phyloP scores from a whole-genome alignment of 2,888 invertebrate species.

The Nemurella pictetii region DNA sequence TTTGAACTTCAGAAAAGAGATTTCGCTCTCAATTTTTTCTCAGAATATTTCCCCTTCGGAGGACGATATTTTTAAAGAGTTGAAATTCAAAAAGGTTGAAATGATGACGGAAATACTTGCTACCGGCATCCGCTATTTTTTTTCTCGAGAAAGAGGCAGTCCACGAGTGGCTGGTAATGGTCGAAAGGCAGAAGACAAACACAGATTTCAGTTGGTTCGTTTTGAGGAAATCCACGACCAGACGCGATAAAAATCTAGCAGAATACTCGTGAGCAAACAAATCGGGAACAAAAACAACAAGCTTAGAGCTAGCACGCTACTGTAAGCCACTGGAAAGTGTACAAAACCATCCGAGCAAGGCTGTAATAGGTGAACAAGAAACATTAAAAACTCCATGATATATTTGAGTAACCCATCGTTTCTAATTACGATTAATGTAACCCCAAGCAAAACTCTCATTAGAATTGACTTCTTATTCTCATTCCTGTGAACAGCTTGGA shows the following conservation, averaged over 20 bases:
- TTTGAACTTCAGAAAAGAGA: neutral
- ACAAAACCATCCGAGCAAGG: neutral
- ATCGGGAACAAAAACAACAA: neutral
- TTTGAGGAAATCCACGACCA: neutral
- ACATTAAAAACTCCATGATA: neutral
- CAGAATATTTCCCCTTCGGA: neutral
- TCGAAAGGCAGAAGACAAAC: neutral
- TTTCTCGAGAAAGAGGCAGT: neutral
- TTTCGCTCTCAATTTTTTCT: neutral
- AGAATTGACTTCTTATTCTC: neutral
- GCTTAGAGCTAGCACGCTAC: neutral
- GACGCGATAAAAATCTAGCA: neutral
- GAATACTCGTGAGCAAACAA: neutral
- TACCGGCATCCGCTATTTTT: neutral
- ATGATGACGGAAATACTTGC: neutral
- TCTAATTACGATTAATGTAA: neutral
- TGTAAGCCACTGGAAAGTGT: neutral
- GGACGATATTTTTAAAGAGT: neutral
- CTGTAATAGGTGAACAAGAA: neutral
- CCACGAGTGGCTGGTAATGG: neutral
- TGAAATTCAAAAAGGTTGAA: neutral
- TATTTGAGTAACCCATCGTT: neutral
- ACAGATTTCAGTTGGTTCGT: neutral
- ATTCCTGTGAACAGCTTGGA: neutral
- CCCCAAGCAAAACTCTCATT: neutral